Evolutionary conservation across 2,797 vertebrate species (phyloP), one percentile per base, ranked within the genome.

Genomic region (Petrocephalus sullivani): DNA sequence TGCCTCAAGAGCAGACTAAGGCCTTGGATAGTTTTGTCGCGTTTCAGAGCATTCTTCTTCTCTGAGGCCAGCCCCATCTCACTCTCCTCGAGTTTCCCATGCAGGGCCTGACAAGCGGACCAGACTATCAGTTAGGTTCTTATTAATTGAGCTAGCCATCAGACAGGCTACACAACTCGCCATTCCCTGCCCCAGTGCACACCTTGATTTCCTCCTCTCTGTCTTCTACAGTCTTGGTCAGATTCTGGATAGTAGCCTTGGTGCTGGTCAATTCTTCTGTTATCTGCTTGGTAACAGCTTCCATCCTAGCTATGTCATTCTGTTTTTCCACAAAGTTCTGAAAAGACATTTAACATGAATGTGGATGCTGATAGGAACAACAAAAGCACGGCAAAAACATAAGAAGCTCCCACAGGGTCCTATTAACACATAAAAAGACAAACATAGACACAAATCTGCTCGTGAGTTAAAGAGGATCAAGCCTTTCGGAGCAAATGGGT

Each of bases 21-120:
- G 2, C 98, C 98, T 92, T 99, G 98, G 93, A 99, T 99, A 41
- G 98, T 97, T 96, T 98, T 99, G 93, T 99, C 98, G 92, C 98
- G 95, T 93, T 99, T 99, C 91, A 98, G 90, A 90, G 96, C 93
- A 90, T 99, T 99, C 94, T 96, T 98, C 95, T 95, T 98, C 91
- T 98, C 97, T 12, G 93, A 92, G 90, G 92, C 93, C 88, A 99
- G 94, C 91, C 97, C 96, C 85, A 93, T 94, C 91, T 98, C 97
- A 81, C 92, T 97, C 90, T 97, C 97, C 87, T 96, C 96, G 28
- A 98, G 92, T 88, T 96, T 96, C 83, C 95, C 94, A 88, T 95
- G 95, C 90, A 99, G 93, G 23, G 84, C 93, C 97, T 99, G 94
- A 94, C 95, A 88, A 95, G 92, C 86, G 87, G 56, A 85, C 0